A percentile compares a stretch with the other conserved stretches of the same genome.
These are phyloP conservation scores for Eurypyga helias DNA, from an alignment of 2,113 vertebrate genomes.

Conservation along the genomic window DNA sequence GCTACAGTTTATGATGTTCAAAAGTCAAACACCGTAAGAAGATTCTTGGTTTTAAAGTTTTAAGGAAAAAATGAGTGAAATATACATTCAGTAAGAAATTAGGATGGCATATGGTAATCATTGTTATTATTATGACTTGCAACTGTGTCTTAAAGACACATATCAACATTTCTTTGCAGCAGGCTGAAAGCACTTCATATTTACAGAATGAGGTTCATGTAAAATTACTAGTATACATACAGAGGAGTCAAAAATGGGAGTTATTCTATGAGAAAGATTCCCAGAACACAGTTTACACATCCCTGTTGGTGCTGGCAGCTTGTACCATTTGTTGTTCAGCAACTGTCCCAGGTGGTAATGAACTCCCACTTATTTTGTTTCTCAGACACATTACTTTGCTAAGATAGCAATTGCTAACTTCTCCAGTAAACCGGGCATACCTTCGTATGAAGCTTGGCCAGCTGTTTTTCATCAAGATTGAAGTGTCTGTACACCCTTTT, in stretches of 20 bases:
- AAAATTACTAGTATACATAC: neutral
- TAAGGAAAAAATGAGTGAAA: neutral
- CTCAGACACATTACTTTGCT: neutral
- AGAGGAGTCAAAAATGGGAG: neutral
- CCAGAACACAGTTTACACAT: neutral
- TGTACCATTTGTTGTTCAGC: neutral
- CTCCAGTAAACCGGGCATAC: slow-evolving; percentile 64
- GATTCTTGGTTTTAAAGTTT: neutral
- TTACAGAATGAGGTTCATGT: neutral
- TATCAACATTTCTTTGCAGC: neutral
- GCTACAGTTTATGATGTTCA: neutral
- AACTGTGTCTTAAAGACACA: neutral
- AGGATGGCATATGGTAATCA: neutral
- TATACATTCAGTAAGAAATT: neutral
- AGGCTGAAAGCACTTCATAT: neutral
- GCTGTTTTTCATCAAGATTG: slow-evolving; percentile 95
- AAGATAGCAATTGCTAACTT: neutral
- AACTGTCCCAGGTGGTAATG: neutral
- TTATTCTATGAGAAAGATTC: neutral
- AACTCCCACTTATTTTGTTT: neutral
- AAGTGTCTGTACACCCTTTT: slow-evolving; percentile 96
- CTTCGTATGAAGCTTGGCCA: slow-evolving; percentile 97
- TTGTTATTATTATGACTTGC: neutral
- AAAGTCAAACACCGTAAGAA: neutral
- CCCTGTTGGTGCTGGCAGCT: neutral